Evolutionary conservation across 2,888 invertebrate genomes (phyloP).

Genomic region (Clostera curtula): DNA sequence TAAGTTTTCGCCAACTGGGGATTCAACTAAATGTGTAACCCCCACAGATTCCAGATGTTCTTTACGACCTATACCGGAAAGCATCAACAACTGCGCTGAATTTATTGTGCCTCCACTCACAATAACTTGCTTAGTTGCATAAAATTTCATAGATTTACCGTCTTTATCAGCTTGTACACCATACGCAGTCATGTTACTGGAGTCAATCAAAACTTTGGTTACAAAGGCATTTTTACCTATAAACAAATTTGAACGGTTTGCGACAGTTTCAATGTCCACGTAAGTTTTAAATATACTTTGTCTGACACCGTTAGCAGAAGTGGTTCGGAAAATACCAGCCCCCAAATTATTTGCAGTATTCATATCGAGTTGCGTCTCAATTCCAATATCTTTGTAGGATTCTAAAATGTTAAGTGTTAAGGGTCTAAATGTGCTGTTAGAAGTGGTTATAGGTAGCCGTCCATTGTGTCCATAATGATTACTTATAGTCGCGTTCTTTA

Average conservation of each 20-base stretch:
- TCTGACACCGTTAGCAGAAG: conserved; percentile 10
- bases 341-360: conserved; percentile 12
- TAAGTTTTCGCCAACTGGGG: conserved; percentile 16
- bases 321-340: conserved; percentile 2
- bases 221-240: conserved; percentile 12
- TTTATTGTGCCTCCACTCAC: conserved; percentile 14
- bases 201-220: conserved; percentile 9
- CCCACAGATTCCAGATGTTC: conserved; percentile 9
- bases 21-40: conserved; percentile 8
- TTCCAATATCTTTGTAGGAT: conserved; percentile 12
- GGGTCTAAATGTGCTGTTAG: conserved; percentile 7
- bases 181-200: conserved; percentile 1
- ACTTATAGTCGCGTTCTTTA: conserved; percentile 3
- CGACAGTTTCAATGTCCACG: conserved; percentile 9
- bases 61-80: conserved; percentile 19
- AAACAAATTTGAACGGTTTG: conserved; percentile 11
- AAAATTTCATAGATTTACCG: conserved; percentile 3
- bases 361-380: conserved; percentile 10
- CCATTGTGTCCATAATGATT: conserved; percentile 16
- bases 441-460: conserved; percentile 10
- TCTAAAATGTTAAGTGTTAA: conserved; percentile 3
- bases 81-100: conserved; percentile 16
- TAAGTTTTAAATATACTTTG: conserved; percentile 11
- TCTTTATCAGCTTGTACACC: conserved; percentile 11
- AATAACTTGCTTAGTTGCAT: conserved; percentile 14